Evolutionary conservation across 2,888 invertebrate genomes (phyloP).

Genomic region (Sarcophaga rosellei): DNA sequence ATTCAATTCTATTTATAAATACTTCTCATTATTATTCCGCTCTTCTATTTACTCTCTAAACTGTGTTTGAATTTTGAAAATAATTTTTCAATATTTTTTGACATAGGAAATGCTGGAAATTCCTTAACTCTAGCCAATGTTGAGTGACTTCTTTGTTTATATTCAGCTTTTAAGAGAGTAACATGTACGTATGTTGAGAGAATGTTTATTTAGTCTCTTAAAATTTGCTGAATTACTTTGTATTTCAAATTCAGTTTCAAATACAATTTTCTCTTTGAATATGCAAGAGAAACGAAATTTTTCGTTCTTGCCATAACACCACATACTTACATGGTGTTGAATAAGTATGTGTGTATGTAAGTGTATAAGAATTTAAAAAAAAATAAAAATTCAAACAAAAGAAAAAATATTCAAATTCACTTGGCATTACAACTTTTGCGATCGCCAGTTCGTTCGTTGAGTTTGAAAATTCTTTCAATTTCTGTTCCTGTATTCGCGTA

Average conservation of each 20-base stretch:
- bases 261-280: background rate
- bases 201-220: background rate
- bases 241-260: background rate
- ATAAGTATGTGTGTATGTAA: too few relatives aligned
- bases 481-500: too few relatives aligned
- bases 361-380: too few relatives aligned
- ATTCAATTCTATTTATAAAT: too few relatives aligned
- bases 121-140: constrained; percentile 32
- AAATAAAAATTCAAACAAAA: too few relatives aligned
- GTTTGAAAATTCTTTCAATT: too few relatives aligned
- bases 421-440: too few relatives aligned
- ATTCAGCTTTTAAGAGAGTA: constrained; percentile 38
- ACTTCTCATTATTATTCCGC: too few relatives aligned
- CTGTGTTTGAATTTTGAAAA: background rate
- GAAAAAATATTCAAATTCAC: too few relatives aligned
- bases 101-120: constrained; percentile 36
- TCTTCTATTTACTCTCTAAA: background rate
- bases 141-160: background rate
- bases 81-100: background rate
- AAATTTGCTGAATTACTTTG: constrained; percentile 25
- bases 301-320: too few relatives aligned
- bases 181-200: background rate
- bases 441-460: too few relatives aligned
- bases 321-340: too few relatives aligned
- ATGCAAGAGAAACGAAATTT: background rate